phyloP scores from a whole-genome alignment of 2,113 vertebrate species.

The Nothoprocta perdicaria region DNA sequence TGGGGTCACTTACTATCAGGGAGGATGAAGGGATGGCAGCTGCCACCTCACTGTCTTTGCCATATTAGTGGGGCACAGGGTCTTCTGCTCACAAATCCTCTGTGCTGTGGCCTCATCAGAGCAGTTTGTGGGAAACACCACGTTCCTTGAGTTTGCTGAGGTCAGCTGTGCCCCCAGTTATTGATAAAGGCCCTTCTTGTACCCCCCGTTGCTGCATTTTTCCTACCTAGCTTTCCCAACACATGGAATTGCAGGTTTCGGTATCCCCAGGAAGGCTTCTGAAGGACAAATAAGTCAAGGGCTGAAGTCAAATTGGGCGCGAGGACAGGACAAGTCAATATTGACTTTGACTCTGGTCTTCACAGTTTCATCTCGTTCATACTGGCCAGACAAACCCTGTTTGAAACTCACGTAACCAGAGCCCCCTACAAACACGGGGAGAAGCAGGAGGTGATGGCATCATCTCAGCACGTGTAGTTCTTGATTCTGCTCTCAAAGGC shows the following conservation, averaged over 20 bases:
- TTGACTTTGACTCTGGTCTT: not conserved
- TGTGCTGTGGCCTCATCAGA: not conserved
- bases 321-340: not conserved
- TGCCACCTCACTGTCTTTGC: fast-evolving
- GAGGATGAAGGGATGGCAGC: not conserved
- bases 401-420: not conserved
- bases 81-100: not conserved
- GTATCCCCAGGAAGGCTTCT: not conserved
- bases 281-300: not conserved
- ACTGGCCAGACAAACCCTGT: not conserved
- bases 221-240: not conserved
- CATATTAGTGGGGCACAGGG: not conserved
- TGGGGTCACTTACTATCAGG: not conserved
- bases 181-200: not conserved
- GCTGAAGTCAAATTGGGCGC: not conserved
- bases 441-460: not conserved
- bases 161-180: not conserved
- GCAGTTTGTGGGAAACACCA: not conserved
- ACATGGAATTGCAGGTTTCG: not conserved
- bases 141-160: not conserved
- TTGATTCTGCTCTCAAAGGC: not conserved
- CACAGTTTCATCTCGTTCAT: not conserved
- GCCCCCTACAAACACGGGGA: not conserved
- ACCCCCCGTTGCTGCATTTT: not conserved
- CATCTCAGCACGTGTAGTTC: fast-evolving